phyloP scores from a whole-genome alignment of 37 sponge, comb jelly and placozoan genomes.

The Halichondria panicea region DNA sequence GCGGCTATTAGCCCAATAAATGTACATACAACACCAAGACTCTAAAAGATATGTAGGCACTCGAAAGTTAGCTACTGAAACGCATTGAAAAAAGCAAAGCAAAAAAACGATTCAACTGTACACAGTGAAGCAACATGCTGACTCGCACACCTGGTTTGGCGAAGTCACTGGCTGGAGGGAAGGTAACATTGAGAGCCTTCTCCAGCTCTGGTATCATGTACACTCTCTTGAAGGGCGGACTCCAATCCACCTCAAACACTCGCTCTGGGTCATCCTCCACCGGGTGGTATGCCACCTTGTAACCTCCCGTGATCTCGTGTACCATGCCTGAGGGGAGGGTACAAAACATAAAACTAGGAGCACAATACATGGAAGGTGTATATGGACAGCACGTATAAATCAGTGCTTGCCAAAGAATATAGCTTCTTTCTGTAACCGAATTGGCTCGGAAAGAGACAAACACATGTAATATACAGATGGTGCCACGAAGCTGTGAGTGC shows the following conservation, averaged over 20 bases:
- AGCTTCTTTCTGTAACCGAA: not conserved
- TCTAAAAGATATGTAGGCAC: no score
- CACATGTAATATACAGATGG: no score
- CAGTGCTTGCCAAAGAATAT: not conserved
- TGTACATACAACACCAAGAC: no score
- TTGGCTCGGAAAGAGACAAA: no score
- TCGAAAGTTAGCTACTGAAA: no score
- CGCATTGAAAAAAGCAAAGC: no score
- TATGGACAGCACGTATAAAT: not conserved
- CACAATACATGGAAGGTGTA: not conserved
- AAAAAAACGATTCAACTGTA: not conserved
- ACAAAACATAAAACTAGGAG: not conserved
- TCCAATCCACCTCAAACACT: slow-evolving; percentile 87
- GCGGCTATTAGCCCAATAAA: not conserved
- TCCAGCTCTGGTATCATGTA: slow-evolving; percentile 93
- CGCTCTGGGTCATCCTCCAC: slow-evolving; percentile 63
- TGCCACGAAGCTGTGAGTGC: no score
- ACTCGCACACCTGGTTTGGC: slow-evolving; percentile 81
- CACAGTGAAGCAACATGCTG: not conserved
- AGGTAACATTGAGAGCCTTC: slow-evolving; percentile 76
- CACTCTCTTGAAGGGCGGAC: slow-evolving; percentile 88
- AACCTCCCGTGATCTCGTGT: slow-evolving; percentile 77
- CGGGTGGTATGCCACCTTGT: slow-evolving; percentile 85
- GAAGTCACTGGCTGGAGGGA: slow-evolving; percentile 84
- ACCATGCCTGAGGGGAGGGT: slow-evolving; percentile 75